Evolutionary conservation across 1,140 invertebrate species (phyloP).

Genomic region (Euura lappo): DNA sequence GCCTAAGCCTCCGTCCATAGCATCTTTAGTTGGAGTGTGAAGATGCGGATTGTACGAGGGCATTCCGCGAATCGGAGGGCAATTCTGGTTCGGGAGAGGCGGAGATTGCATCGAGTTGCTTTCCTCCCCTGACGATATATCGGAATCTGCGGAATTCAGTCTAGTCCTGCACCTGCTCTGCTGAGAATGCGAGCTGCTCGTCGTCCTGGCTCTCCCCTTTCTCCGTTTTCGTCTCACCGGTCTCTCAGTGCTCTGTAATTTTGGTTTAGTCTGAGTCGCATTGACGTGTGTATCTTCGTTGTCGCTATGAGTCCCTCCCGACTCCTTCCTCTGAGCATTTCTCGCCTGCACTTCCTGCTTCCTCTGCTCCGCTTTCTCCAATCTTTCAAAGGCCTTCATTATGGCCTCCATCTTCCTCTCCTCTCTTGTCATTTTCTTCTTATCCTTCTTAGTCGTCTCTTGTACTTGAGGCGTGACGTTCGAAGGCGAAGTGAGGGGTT

Average conservation of each 20-base stretch:
- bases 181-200: conserved; percentile 59
- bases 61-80: conserved; percentile 37
- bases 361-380: conserved; percentile 80
- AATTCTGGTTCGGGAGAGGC: conserved; percentile 44
- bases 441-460: conserved; percentile 64
- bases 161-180: conserved; percentile 66
- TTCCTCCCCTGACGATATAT: conserved; percentile 74
- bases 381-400: conserved; percentile 88
- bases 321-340: conserved; percentile 63
- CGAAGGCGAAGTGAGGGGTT: conserved; percentile 47
- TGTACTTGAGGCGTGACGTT: conserved; percentile 45
- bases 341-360: conserved; percentile 73
- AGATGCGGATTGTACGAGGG: conserved; percentile 43
- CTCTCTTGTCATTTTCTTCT: conserved; percentile 80
- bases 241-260: conserved; percentile 58
- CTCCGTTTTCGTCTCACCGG: conserved; percentile 57
- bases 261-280: conserved; percentile 34
- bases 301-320: conserved; percentile 58
- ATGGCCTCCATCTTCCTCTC: conserved; percentile 97
- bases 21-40: conserved; percentile 43
- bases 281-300: conserved; percentile 52
- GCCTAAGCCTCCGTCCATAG: conserved; percentile 8
- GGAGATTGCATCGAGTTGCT: conserved; percentile 64
- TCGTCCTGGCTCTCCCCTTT: conserved; percentile 70
- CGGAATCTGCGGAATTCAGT: conserved; percentile 76